phyloP scores from a whole-genome alignment of 2,797 vertebrate species.

The Strix occidentalis region DNA sequence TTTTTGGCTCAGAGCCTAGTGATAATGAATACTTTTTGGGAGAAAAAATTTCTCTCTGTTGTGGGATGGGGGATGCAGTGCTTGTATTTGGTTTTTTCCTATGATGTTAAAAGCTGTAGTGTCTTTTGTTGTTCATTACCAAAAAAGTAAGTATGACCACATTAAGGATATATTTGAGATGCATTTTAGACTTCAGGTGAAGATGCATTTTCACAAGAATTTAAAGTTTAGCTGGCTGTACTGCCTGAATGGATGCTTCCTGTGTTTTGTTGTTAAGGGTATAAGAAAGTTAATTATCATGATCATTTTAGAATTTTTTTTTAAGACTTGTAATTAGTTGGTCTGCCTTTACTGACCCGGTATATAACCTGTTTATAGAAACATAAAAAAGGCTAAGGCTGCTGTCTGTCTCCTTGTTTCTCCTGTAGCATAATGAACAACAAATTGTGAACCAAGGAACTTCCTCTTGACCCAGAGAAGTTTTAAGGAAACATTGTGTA shows the following conservation, averaged over 20 bases:
- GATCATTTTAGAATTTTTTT: background rate
- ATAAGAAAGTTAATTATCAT: background rate
- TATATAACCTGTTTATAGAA: background rate
- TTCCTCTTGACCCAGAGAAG: background rate
- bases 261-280: background rate
- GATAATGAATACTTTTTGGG: background rate
- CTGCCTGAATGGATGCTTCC: background rate
- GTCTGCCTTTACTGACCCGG: background rate
- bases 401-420: background rate
- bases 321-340: background rate
- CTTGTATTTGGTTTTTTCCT: background rate
- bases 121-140: background rate
- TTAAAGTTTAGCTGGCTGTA: background rate
- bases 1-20: background rate
- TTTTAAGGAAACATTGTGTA: background rate
- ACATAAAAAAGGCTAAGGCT: background rate
- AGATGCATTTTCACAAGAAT: background rate
- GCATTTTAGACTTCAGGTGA: background rate
- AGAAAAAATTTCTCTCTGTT: background rate
- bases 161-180: background rate
- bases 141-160: background rate
- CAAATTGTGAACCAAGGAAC: background rate
- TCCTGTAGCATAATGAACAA: background rate
- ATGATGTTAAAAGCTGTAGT: background rate
- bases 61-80: fast-evolving